A percentile compares a stretch with the other conserved stretches of the same genome.
These are phyloP conservation scores for Benthochromis sp. DNA, from an alignment of 2,113 vertebrate species.

Conservation along the genomic window DNA sequence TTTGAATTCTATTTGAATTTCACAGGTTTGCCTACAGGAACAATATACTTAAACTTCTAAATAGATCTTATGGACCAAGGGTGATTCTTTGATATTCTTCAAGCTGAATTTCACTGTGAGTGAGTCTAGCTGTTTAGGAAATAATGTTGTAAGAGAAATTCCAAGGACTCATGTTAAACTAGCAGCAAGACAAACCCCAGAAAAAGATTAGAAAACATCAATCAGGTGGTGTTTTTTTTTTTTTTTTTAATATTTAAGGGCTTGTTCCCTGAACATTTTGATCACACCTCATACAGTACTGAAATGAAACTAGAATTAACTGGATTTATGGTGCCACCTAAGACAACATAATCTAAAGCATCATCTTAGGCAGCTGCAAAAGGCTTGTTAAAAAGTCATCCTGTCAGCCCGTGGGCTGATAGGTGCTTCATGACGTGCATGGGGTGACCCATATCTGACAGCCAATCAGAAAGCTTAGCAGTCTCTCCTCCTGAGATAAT, in stretches of 20 bases:
- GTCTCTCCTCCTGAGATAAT: not conserved
- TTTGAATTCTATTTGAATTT: not conserved
- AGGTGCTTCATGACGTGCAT: not conserved
- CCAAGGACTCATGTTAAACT: not conserved
- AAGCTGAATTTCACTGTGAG: not conserved
- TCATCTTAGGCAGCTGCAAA: not conserved
- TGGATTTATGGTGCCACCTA: not conserved
- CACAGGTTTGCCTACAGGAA: not conserved
- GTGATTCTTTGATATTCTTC: not conserved
- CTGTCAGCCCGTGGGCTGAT: not conserved
- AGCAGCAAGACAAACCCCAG: not conserved
- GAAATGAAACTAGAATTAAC: not conserved
- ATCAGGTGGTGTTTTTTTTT: not conserved
- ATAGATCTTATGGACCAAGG: not conserved
- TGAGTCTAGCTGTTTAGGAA: not conserved
- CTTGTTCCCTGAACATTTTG: not conserved
- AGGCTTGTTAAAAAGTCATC: not conserved
- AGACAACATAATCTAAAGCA: not conserved
- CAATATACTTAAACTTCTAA: not conserved
- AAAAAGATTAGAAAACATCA: not conserved
- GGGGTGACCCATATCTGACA: fast-evolving
- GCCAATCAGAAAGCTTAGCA: not conserved
- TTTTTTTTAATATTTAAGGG: not conserved
- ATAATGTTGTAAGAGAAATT: fast-evolving
- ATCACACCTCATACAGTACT: not conserved